Conservation (phyloP, 2,113 vertebrate genomes). For the Malurus elegans region DNA sequence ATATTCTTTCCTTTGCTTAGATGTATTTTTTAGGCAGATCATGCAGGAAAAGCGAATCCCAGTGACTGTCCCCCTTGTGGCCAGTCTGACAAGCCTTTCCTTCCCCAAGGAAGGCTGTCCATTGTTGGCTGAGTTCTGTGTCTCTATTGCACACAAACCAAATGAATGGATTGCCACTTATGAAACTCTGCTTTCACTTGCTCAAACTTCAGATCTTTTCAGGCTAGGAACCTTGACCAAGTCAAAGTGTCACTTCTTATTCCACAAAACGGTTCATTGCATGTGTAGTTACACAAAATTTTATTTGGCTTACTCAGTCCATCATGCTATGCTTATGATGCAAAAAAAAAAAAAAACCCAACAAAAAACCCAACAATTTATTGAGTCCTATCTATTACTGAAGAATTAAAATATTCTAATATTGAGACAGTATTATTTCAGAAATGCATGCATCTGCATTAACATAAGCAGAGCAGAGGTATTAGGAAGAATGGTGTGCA, state of each 20-base stretch:
- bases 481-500: background rate
- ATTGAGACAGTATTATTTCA: background rate
- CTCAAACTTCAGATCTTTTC: background rate
- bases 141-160: background rate
- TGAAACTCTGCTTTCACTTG: background rate
- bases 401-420: background rate
- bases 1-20: background rate
- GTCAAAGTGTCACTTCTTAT: background rate
- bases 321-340: background rate
- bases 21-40: background rate
- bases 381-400: background rate
- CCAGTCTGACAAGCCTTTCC: background rate
- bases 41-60: background rate
- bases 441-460: background rate
- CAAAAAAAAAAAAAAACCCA: background rate
- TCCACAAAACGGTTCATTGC: fast-evolving
- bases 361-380: background rate
- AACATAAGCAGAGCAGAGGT: background rate
- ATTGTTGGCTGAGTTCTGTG: background rate
- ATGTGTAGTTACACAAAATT: background rate
- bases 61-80: background rate
- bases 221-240: background rate
- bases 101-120: background rate
- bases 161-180: background rate
- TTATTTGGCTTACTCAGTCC: background rate